Evolutionary conservation across 2,113 vertebrate genomes (phyloP), one percentile per base, ranked within the genome.

Genomic region (Microtus oregoni): DNA sequence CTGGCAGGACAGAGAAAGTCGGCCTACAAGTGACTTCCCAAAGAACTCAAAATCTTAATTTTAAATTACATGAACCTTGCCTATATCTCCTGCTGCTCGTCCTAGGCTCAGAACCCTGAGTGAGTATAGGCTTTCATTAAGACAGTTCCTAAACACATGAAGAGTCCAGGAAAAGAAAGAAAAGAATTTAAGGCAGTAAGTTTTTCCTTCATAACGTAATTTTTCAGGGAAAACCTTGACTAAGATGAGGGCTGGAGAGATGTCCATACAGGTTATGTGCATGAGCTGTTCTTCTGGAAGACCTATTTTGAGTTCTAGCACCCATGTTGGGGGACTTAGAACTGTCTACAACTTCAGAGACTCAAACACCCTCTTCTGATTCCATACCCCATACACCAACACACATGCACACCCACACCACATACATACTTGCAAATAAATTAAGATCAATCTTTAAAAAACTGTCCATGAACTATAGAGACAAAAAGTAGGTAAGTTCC

Each of bases 171-270:
- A 65, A 81, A 95, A 22, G n/a, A 87, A 87, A 41, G 44, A 82
- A 87, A 61, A 2, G 77, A 87, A 68, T 5, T 32, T 20, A 85
- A 86, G 20, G 70, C 5, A 75, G 11, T 70, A 20, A 77, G 7
- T 83, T 90, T 92, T 35, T 41, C 26, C 50, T 94, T 83, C 68
- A 77, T 81, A 65, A 22, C 38, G 2, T 90, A 67, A 95, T 86
- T 88, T 86, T 68, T 61, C 14, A 52, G 15, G 24, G 19, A 75
- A 86, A 85, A 50, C 26, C 1, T 3, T 95, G 11, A 76, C 41
- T 52, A 90, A 83, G 83, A 85, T 55, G 38, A 12, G 32, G n/a
- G 55, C 81, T 63, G 55, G 38, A 85, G 7, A 50, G 38, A 63
- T 38, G 11, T 26, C 19, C 8, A 7, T 1, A 14, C 35, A 82